Percentiles rank a stretch among this genome's conserved stretches.
phyloP scores from a whole-genome alignment of 2,888 invertebrate genomes.

The Trimorus sp. region DNA sequence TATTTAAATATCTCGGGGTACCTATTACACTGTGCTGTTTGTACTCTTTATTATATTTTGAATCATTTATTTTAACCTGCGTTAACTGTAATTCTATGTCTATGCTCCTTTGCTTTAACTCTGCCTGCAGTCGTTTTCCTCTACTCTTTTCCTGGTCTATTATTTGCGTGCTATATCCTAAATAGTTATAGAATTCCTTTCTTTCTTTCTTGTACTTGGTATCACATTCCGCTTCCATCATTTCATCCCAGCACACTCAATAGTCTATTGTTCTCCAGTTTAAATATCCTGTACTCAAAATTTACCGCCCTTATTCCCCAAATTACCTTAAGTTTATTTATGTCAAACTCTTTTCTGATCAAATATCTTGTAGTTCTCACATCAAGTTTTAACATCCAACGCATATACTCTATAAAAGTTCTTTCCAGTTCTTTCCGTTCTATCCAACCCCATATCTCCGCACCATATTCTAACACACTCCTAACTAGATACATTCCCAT shows the following conservation, averaged over 20 bases:
- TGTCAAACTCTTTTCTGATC: slow-evolving; percentile 9
- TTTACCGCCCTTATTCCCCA: slow-evolving; percentile 27
- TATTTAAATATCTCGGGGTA: too few species aligned
- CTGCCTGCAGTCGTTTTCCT: slow-evolving; percentile 5
- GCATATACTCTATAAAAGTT: slow-evolving; percentile 18
- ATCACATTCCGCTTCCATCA: not conserved
- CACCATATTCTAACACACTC: slow-evolving; percentile 5
- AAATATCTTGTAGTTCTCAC: slow-evolving; percentile 22
- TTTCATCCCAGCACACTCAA: not conserved
- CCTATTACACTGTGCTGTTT: too few species aligned
- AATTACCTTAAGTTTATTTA: not conserved
- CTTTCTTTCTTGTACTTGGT: slow-evolving; percentile 20
- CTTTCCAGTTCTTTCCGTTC: slow-evolving; percentile 33
- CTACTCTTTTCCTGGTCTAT: slow-evolving; percentile 12
- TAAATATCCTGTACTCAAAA: slow-evolving; percentile 32
- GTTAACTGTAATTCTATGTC: too few species aligned
- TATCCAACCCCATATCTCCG: slow-evolving; percentile 25
- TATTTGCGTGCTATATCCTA: slow-evolving; percentile 18
- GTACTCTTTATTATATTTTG: too few species aligned
- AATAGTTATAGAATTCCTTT: slow-evolving; percentile 12
- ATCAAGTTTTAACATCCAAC: slow-evolving; percentile 30
- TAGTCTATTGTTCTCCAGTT: not conserved
- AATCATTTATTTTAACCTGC: too few species aligned
- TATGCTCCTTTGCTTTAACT: not conserved
- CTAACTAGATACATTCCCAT: slow-evolving; percentile 7